These are phyloP conservation scores for Spea multiplicata DNA, from an alignment of 2,113 vertebrate genomes.

Conservation along the genomic window DNA sequence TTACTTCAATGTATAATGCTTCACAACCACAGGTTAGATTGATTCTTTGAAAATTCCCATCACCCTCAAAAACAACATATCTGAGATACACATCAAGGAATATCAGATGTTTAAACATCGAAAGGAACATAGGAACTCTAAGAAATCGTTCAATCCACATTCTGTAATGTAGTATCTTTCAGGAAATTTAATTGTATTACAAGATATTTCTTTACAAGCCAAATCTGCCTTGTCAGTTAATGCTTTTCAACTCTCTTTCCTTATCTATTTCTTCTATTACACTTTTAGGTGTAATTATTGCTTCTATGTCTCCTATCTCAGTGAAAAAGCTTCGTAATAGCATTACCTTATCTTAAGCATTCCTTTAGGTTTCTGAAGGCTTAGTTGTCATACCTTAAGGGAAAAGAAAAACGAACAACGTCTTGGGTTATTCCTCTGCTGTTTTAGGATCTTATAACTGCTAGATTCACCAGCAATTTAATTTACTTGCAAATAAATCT, in stretches of 20 bases:
- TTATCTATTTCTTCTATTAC: constrained; percentile 42
- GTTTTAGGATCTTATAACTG: constrained; percentile 28
- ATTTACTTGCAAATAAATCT: constrained; percentile 12
- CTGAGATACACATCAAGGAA: constrained; percentile 8
- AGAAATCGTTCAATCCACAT: constrained; percentile 7
- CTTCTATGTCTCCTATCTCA: constrained; percentile 23
- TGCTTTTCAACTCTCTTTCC: constrained; percentile 34
- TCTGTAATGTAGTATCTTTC: constrained; percentile 16
- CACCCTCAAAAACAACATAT: neutral
- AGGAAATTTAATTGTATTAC: constrained; percentile 41
- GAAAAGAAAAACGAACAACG: constrained; percentile 29
- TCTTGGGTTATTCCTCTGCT: constrained; percentile 1
- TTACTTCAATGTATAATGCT: too few species aligned
- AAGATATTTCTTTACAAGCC: constrained; percentile 39
- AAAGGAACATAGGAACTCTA: neutral
- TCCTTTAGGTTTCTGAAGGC: constrained; percentile 32
- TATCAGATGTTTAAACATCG: constrained; percentile 7
- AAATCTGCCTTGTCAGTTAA: constrained; percentile 44
- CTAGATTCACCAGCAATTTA: constrained; percentile 26
- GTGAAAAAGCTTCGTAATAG: constrained; percentile 37
- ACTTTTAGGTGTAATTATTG: constrained; percentile 37
- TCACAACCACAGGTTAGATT: too few species aligned
- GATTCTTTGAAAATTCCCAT: too few species aligned
- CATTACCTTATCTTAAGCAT: constrained; percentile 40
- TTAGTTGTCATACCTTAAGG: constrained; percentile 19